Evolutionary conservation across 2,797 vertebrate species (phyloP).

Genomic region (Lagorchestes hirsutus): DNA sequence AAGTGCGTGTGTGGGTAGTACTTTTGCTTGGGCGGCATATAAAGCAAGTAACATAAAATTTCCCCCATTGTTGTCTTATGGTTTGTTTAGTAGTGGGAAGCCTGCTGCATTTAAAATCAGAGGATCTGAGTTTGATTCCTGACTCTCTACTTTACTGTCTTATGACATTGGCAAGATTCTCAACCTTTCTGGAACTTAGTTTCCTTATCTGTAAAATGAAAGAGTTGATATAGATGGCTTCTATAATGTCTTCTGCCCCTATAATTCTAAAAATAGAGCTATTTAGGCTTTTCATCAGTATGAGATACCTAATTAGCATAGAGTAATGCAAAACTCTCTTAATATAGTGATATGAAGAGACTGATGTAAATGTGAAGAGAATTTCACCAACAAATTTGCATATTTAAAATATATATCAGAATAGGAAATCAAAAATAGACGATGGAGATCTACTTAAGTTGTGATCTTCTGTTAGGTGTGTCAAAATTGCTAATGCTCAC

Average conservation of each 20-base stretch:
- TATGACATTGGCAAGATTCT: background rate
- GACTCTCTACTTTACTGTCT: background rate
- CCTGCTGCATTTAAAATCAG: background rate
- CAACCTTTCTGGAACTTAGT: background rate
- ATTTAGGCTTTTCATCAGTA: background rate
- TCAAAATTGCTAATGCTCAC: background rate
- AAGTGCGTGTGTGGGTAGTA: accelerated
- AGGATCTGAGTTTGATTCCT: background rate
- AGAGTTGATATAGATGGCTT: background rate
- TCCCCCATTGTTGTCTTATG: background rate
- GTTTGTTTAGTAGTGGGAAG: background rate
- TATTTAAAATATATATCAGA: background rate
- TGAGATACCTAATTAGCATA: background rate
- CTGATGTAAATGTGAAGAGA: background rate
- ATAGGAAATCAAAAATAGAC: background rate
- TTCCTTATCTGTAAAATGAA: background rate
- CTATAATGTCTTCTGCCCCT: background rate
- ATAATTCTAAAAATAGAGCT: background rate
- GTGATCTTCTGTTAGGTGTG: background rate
- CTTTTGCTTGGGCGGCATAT: background rate
- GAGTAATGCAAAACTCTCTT: background rate
- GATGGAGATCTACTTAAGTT: background rate
- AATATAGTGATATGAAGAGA: background rate
- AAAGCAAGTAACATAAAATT: background rate
- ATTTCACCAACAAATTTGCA: background rate